Conservation (phyloP, 2,888 invertebrate species). For the Erannis defoliaria region DNA sequence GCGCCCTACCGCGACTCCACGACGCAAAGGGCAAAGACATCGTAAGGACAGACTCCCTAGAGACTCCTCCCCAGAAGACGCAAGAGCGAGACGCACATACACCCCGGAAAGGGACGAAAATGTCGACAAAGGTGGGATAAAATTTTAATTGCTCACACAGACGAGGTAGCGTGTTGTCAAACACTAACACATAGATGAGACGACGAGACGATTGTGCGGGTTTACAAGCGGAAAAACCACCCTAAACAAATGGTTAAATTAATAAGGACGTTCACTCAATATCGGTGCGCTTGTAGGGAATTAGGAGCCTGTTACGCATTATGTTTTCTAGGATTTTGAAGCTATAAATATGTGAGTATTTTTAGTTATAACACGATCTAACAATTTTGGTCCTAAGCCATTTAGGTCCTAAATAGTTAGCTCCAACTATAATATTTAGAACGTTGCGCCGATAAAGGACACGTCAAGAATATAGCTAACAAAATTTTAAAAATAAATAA, state of each 20-base stretch:
- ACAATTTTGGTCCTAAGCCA: too few species aligned
- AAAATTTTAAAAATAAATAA: too few species aligned
- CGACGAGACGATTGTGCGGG: constrained; percentile 72
- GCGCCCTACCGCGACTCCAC: constrained; percentile 82
- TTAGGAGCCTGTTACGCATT: constrained; percentile 55
- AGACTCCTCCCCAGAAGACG: constrained; percentile 86
- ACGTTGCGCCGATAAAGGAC: too few species aligned
- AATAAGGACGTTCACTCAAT: constrained; percentile 78
- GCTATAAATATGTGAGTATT: too few species aligned
- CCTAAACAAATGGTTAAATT: constrained; percentile 82
- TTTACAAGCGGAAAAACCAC: constrained; percentile 79
- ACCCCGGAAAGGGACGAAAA: constrained; percentile 60
- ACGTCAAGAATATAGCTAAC: too few species aligned
- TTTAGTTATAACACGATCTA: too few species aligned
- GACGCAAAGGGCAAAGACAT: constrained; percentile 87
- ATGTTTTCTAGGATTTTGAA: too few species aligned
- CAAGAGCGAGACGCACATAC: constrained; percentile 70
- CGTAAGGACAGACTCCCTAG: constrained; percentile 89
- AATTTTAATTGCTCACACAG: constrained; percentile 86
- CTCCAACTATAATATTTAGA: too few species aligned
- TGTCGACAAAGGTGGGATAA: constrained; percentile 84
- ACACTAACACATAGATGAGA: constrained; percentile 63
- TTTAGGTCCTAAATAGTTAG: too few species aligned
- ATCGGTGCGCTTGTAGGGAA: constrained; percentile 63
- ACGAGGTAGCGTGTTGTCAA: constrained; percentile 60